Evolutionary conservation across 2,888 invertebrate species (phyloP), one percentile per base, ranked within the genome.

Genomic region (Dryomyza anilis): DNA sequence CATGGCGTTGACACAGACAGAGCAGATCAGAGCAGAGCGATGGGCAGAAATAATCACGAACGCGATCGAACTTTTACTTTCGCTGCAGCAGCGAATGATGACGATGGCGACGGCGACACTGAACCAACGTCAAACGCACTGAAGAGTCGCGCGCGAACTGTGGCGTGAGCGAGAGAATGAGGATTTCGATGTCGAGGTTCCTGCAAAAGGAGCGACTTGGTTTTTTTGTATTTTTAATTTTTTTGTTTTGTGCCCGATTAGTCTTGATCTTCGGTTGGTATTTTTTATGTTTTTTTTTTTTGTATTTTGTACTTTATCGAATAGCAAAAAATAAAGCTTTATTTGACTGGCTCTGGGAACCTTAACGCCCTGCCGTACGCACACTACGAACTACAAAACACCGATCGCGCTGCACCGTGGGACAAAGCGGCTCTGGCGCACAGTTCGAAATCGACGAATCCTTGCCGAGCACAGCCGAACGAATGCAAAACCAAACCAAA

Each of bases 121-220:
- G n/a, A 5, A 45, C 14, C 25, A 25, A 30, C 73, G 71, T 74
- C 71, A 73, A 78, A 76, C 78, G 76, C 77, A 73, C 73, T 73
- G 76, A 74, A 77, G 77, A 78, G 78, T 73, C 74, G 77, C 71
- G 74, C 73, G 76, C 73, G 73, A 75, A 79, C 79, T 78, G 78
- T 43, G 56, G 14, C 56, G 48, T 53, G 58, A n/a, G 58, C 33
- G 29, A 60, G 21, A 36, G 14, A 5, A 12, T 36, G 56, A 29
- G n/a, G 30, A n/a, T n/a, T 39, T 39, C n/a, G n/a, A 39, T 39
- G 12, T 39, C 39, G 39, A 12, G 39, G 3, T 39, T 39, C 7
- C 39, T 39, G 3, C 39, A 7, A 39, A 39, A 39, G 39, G 14
- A 14, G 14, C 33, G 33, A 12, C 33, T 12, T 33, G 7, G 23